These are phyloP conservation scores for Drosophila baimaii DNA, from an alignment of 1,140 invertebrate genomes.

Conservation along the genomic window DNA sequence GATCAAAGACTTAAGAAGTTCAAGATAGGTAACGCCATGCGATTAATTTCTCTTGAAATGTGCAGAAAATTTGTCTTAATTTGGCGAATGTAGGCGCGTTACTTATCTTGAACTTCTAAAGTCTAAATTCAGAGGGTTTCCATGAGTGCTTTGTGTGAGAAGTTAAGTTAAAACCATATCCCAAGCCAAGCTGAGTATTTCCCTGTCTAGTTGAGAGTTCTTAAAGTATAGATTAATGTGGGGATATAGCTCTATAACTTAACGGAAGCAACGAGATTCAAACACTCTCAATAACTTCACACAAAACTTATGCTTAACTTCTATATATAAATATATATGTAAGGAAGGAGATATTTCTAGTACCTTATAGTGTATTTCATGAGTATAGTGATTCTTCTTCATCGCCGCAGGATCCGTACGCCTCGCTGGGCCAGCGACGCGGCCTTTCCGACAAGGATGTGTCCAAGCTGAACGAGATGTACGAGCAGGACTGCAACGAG, in stretches of 20 bases:
- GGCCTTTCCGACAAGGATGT: slow-evolving; percentile 88
- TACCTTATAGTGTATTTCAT: not conserved
- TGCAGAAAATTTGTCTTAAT: too few relatives aligned
- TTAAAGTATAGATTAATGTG: not conserved
- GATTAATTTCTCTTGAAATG: too few relatives aligned
- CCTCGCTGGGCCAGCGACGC: slow-evolving; percentile 87
- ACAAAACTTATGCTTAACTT: not conserved
- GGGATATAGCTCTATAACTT: not conserved
- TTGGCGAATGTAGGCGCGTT: too few relatives aligned
- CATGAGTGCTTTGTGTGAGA: too few relatives aligned
- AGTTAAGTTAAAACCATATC: too few relatives aligned
- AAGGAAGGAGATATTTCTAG: not conserved
- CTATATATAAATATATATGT: not conserved
- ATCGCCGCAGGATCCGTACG: slow-evolving; percentile 69
- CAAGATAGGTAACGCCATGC: too few relatives aligned
- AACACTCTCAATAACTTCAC: not conserved
- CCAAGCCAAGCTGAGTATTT: not conserved
- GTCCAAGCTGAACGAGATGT: slow-evolving; percentile 88
- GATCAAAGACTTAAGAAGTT: too few relatives aligned
- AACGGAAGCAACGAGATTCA: slow-evolving; percentile 10
- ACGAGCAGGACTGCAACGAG: slow-evolving; percentile 85
- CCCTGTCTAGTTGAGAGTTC: not conserved
- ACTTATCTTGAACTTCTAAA: too few relatives aligned
- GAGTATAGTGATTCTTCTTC: not conserved
- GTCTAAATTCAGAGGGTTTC: too few relatives aligned